Conservation (phyloP, 2,797 vertebrate genomes). For the Corythornis leucogaster region DNA sequence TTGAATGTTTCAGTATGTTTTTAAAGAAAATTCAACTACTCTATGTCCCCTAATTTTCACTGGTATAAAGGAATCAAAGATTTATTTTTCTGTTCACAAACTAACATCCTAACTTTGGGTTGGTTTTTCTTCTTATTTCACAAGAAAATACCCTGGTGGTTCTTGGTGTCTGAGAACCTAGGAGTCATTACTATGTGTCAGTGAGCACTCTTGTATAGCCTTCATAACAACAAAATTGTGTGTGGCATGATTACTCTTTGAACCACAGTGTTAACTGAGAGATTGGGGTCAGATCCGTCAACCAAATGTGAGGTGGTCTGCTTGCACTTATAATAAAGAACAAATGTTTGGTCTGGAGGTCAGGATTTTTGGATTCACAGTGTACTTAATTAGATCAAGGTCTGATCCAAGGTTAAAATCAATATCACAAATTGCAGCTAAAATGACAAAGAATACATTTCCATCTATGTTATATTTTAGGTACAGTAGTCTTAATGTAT, state of each 20-base stretch:
- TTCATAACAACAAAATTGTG: not conserved
- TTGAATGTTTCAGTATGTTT: not conserved
- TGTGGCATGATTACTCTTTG: not conserved
- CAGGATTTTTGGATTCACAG: slow-evolving; percentile 61
- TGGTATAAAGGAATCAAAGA: not conserved
- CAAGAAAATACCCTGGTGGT: not conserved
- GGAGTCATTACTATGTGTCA: not conserved
- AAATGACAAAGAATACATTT: slow-evolving; percentile 68
- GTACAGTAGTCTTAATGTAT: slow-evolving; percentile 53
- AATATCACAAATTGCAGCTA: slow-evolving; percentile 74
- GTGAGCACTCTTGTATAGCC: not conserved
- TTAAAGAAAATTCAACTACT: not conserved
- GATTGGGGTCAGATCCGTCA: not conserved
- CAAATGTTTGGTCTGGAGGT: slow-evolving; percentile 68
- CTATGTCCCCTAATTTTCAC: not conserved
- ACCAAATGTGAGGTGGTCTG: not conserved
- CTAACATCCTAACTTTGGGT: not conserved
- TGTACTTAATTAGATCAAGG: slow-evolving; percentile 71
- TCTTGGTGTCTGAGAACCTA: not conserved
- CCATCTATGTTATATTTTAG: slow-evolving; percentile 62
- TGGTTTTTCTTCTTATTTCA: not conserved
- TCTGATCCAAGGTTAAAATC: slow-evolving; percentile 72
- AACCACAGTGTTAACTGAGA: slow-evolving; percentile 17
- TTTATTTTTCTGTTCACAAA: not conserved
- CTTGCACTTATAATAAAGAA: slow-evolving; percentile 47